Percentiles rank a stretch among this genome's conserved stretches.
These are phyloP conservation scores for Odontomyia ornata DNA, from an alignment of 2,888 invertebrate species.

Conservation along the genomic window DNA sequence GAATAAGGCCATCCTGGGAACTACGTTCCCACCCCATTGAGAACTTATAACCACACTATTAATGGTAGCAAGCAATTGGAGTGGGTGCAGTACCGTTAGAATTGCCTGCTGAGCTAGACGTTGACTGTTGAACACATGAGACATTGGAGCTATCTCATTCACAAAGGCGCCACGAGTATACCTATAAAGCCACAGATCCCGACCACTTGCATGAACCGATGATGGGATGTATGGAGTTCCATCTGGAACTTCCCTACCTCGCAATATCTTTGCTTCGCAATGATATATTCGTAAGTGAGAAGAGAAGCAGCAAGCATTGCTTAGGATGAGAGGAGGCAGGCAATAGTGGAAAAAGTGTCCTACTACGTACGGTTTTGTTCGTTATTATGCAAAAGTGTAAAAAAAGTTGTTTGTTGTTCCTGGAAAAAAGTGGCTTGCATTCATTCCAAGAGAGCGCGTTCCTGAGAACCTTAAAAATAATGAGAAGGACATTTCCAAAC, in stretches of 20 bases:
- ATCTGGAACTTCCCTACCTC: background rate
- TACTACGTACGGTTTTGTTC: background rate
- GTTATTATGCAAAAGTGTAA: conserved; percentile 5
- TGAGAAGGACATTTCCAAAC: conserved; percentile 32
- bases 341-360: background rate
- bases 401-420: conserved; percentile 34
- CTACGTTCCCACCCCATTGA: background rate
- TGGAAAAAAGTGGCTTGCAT: conserved; percentile 31
- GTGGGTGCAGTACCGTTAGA: background rate
- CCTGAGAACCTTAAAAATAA: conserved; percentile 7
- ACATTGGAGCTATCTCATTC: conserved; percentile 34
- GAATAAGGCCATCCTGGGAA: conserved; percentile 1
- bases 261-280: background rate
- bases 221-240: background rate
- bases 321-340: background rate
- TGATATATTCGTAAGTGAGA: too few species aligned
- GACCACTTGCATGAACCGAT: conserved; percentile 9
- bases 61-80: background rate
- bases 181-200: conserved; percentile 22
- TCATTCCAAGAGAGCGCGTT: conserved; percentile 10
- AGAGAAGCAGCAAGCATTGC: background rate
- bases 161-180: conserved; percentile 40
- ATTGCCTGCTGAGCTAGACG: conserved; percentile 37
- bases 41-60: conserved; percentile 25
- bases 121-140: conserved; percentile 34